These are phyloP conservation scores for Hystrix brachyura DNA, from an alignment of 2,113 vertebrate species.

Conservation along the genomic window DNA sequence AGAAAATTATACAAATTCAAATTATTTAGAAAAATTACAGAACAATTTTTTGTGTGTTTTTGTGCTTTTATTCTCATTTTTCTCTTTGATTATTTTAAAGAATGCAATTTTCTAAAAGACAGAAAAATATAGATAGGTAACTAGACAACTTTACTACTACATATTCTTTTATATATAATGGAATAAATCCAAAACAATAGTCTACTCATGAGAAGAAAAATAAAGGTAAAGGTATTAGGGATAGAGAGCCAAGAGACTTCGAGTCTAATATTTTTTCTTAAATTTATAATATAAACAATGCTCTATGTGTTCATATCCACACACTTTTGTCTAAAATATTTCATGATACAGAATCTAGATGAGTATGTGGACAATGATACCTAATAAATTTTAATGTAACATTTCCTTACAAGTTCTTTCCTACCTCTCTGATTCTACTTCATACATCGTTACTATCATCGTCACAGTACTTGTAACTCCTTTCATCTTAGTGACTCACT, in stretches of 20 bases:
- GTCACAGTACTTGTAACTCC: not conserved
- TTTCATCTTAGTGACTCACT: slow-evolving; percentile 83
- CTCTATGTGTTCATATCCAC: not conserved
- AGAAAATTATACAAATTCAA: not conserved
- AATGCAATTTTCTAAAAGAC: not conserved
- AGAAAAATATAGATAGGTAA: not conserved
- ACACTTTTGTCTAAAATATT: slow-evolving; percentile 55
- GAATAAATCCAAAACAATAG: slow-evolving; percentile 37
- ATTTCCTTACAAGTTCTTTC: slow-evolving; percentile 45
- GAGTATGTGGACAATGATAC: not conserved
- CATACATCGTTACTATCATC: not conserved
- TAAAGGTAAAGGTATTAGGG: not conserved
- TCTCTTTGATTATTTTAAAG: not conserved
- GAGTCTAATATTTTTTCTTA: slow-evolving; percentile 39
- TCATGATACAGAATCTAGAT: slow-evolving; percentile 57
- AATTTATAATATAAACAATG: not conserved
- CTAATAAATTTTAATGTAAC: slow-evolving; percentile 3
- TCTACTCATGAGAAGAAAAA: not conserved
- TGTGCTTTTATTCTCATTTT: not conserved
- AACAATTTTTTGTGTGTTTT: not conserved
- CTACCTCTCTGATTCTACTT: not conserved
- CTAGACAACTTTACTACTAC: not conserved
- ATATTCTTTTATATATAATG: slow-evolving; percentile 19
- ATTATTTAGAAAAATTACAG: not conserved
- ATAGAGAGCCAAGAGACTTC: not conserved